A percentile compares a stretch with the other conserved stretches of the same genome.
Evolutionary conservation across 2,888 invertebrate species (phyloP).

Genomic region (Drosophila recens): DNA sequence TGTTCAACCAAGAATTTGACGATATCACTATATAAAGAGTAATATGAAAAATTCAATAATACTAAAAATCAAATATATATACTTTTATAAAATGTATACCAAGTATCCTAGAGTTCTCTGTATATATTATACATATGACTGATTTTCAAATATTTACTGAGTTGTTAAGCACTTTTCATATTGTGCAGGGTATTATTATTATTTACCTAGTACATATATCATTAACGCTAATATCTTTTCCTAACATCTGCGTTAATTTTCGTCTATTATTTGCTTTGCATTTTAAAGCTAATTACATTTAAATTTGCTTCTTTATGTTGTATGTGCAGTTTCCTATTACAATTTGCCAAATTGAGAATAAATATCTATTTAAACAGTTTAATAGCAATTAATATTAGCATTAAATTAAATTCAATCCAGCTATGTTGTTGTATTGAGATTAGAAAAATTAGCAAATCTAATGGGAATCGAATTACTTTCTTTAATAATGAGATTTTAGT

Average conservation of each 20-base stretch:
- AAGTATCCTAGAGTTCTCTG: no score
- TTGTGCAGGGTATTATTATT: background rate
- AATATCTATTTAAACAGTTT: constrained; percentile 10
- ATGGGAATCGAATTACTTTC: background rate
- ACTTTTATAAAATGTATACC: no score
- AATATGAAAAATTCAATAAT: no score
- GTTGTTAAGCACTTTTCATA: background rate
- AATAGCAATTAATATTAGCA: background rate
- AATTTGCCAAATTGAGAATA: constrained; percentile 12
- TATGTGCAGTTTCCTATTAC: background rate
- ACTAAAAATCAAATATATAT: no score
- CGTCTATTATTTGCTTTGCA: constrained; percentile 14
- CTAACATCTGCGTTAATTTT: background rate
- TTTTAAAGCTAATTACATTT: constrained; percentile 8
- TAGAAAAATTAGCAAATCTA: background rate
- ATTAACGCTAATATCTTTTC: background rate
- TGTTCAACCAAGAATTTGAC: no score
- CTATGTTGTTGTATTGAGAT: background rate
- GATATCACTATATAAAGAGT: no score
- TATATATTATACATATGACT: no score
- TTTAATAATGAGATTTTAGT: background rate
- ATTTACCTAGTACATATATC: background rate
- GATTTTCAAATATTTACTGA: no score
- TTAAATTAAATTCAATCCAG: background rate
- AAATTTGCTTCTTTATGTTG: constrained; percentile 10